Evolutionary conservation across 2,888 invertebrate species (phyloP), one percentile per base, ranked within the genome.

Genomic region (Spisula solida): DNA sequence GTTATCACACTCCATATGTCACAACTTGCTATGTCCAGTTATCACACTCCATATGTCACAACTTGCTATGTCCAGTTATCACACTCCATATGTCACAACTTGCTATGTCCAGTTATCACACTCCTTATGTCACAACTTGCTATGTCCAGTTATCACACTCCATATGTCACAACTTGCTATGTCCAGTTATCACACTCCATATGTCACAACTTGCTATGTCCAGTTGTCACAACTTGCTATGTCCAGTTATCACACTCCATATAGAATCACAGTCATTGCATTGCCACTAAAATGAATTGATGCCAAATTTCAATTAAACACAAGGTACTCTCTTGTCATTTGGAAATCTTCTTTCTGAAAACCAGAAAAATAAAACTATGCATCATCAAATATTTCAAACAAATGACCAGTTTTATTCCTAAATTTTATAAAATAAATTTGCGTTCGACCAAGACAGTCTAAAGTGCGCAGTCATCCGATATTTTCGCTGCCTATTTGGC

Each of bases 261-360:
- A 75, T 25, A 34, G 31, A 75, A 75, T 75, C 75, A 75, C 75
- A 75, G 75, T 34, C 48, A 48, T 48, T 81, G 56, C 81, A 29
- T 29, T 81, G 51, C 81, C 25, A 56, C 31, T 0, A 14, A 56
- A 48, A 55, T 20, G 0, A 20, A 41, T 31, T 75, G n/a, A 34
- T 75, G 75, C 34, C 34, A 34, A 75, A 34, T 25, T 41, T 31
- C 2, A 18, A 31, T 75, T 5, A 31, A 75, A 18, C 34, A 75
- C 79, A 66, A 48, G 48, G n/a, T 18, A 25, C 25, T 47, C 25
- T 47, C 75, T 20, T 56, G 81, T 90, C 90, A 90, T 86, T 90
- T 90, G 48, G 88, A 84, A 83, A 88, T 86, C 86, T 90, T 90
- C 20, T 86, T 60, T 83, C 90, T 90, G 86, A 66, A 90, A 88